A percentile compares a stretch with the other conserved stretches of the same genome.
Conservation (phyloP, 2,888 invertebrate genomes). For the Caenorhabditis sp. region DNA sequence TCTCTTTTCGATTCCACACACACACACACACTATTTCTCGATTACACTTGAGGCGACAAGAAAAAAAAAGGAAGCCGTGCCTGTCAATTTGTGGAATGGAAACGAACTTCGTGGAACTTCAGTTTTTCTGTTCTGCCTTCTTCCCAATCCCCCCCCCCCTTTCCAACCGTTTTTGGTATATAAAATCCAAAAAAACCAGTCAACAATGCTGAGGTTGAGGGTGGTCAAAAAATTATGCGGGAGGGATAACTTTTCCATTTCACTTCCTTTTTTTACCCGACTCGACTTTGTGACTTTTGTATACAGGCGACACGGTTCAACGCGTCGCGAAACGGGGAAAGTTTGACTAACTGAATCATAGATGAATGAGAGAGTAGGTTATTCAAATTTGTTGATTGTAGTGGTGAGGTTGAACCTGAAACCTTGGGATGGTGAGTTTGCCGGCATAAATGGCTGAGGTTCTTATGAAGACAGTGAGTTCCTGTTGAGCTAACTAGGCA, state of each 20-base stretch:
- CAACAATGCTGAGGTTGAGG: neutral
- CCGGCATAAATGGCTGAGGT: too few species aligned
- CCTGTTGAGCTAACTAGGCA: too few species aligned
- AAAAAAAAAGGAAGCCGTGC: too few species aligned
- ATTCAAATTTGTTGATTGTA: neutral
- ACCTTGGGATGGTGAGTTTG: too few species aligned
- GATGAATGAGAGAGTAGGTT: too few species aligned
- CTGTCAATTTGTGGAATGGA: conserved; percentile 29
- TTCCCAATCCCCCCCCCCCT: neutral
- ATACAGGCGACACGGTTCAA: conserved; percentile 43
- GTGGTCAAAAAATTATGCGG: conserved; percentile 25
- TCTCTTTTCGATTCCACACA: conserved; percentile 12
- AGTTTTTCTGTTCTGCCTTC: conserved; percentile 19
- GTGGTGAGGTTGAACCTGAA: too few species aligned
- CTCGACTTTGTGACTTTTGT: conserved; percentile 50
- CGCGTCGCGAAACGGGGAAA: conserved; percentile 3
- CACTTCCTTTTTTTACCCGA: neutral
- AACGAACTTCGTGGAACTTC: conserved; percentile 3
- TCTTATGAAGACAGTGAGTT: too few species aligned
- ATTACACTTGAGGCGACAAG: conserved; percentile 55
- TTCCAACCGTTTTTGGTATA: neutral
- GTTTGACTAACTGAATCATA: too few species aligned
- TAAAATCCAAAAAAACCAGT: neutral
- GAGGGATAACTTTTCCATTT: too few species aligned
- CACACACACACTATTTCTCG: conserved; percentile 20